Conservation (phyloP, 2,888 invertebrate genomes). For the Diaphora mendica region DNA sequence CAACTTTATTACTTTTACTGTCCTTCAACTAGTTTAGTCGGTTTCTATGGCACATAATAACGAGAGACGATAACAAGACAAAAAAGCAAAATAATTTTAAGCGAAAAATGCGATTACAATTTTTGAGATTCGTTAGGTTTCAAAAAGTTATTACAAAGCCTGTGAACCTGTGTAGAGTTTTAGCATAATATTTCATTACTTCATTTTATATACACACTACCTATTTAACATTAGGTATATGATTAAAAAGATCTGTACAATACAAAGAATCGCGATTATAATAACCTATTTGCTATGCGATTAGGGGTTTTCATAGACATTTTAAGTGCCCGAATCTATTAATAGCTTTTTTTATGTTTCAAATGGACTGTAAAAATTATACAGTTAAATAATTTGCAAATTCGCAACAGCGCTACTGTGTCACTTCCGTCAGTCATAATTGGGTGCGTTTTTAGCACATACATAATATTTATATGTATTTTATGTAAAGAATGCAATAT, state of each 20-base stretch:
- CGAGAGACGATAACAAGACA: not conserved
- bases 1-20: not conserved
- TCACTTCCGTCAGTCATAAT: conserved; percentile 18
- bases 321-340: not conserved
- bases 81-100: no score
- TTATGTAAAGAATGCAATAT: conserved; percentile 4
- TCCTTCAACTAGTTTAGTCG: not conserved
- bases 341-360: not conserved
- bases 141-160: no score
- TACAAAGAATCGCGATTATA: not conserved
- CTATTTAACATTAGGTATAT: no score
- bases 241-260: no score
- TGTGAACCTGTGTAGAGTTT: not conserved
- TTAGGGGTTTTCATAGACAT: not conserved
- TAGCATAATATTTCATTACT: not conserved
- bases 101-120: no score
- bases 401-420: conserved; percentile 1
- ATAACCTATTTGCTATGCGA: not conserved
- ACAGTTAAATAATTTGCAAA: not conserved
- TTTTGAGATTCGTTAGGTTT: no score
- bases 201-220: no score
- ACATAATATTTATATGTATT: conserved; percentile 5
- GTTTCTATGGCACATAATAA: not conserved
- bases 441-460: conserved; percentile 8
- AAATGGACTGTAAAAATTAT: not conserved